Base-by-base conservation (phyloP, 2,888 invertebrate species). In the Phengaris alcon region DNA sequence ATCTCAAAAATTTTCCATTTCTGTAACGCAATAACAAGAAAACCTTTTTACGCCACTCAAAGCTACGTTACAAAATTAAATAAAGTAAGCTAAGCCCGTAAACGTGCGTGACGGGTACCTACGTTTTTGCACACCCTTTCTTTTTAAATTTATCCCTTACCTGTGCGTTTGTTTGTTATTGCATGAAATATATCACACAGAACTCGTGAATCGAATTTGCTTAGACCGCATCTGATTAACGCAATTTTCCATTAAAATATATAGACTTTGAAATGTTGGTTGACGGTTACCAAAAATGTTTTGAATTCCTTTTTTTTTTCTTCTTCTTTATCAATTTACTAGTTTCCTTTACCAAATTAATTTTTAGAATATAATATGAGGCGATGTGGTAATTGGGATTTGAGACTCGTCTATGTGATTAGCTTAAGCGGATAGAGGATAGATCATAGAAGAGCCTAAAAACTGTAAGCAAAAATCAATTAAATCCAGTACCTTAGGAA, bases 41-140 rank as follows among this genome's bases (percentile, higher is more conserved):
- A 69, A 69, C 69, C 48, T 69, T 69, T 59, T 69, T 69, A 69
- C 48, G 69, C 69, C 69, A 69, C 69, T 69, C 48, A 69, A 69
- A 15, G 69, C 69, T 48, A 46, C 48, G 48, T 48, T 48, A 46
- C 69, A 69, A 48, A 69, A 69, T 69, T 69, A 69, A 69, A 69
- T 69, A 48, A 69, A 69, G 48, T 8, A 69, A n/a, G 15, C 69
- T 69, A 48, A 69, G 69, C 69, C 69, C 48, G 48, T 48, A 69
- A 69, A n/a, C 48, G 69, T 69, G 69, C 69, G 69, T 69, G 69
- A 69, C 69, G 15, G 69, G 46, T 46, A 8, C 6, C 13, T 44
- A 44, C 68, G 46, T 48, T 48, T 48, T 48, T 69, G 48, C 69
- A 69, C 69, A 64, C 35, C 64, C 64, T 13, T 64, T 35, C 64